Percentiles rank a stretch among this genome's conserved stretches.
Evolutionary conservation across 1,140 invertebrate genomes (phyloP).

Genomic region (Heliothis subflexa): DNA sequence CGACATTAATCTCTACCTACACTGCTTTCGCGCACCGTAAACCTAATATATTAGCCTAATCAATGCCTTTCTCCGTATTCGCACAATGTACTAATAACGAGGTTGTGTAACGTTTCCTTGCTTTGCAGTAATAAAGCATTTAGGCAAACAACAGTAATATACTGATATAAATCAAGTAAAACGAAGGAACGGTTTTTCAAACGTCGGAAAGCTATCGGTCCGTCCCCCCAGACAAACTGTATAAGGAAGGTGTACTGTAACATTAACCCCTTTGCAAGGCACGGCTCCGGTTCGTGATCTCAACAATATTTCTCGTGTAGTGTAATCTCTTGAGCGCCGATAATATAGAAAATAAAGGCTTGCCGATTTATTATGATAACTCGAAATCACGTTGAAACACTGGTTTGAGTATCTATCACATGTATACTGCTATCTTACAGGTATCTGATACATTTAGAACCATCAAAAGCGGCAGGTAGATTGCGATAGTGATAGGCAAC

Average conservation of each 20-base stretch:
- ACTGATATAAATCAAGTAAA: conserved; percentile 42
- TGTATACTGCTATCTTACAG: neutral
- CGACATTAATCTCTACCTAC: conserved; percentile 41
- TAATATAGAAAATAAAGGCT: conserved; percentile 47
- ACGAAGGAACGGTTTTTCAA: conserved; percentile 58
- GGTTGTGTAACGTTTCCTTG: conserved; percentile 14
- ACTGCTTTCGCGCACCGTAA: conserved; percentile 39
- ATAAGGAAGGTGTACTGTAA: conserved; percentile 64
- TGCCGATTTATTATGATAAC: conserved; percentile 39
- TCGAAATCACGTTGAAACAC: neutral
- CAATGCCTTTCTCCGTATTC: conserved; percentile 28
- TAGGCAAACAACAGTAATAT: conserved; percentile 34
- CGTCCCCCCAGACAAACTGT: conserved; percentile 52
- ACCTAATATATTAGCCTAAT: conserved; percentile 26
- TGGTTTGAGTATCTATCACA: neutral
- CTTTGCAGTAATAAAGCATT: conserved; percentile 10
- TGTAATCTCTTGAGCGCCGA: conserved; percentile 31
- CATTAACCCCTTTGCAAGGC: conserved; percentile 67
- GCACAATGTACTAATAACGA: conserved; percentile 26
- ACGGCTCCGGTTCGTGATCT: conserved; percentile 57
- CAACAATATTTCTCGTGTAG: conserved; percentile 51
- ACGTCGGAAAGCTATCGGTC: conserved; percentile 56
- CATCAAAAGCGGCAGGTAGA: conserved; percentile 5
- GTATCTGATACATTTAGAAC: neutral
- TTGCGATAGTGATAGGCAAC: neutral